Base-by-base conservation (phyloP, 2,113 vertebrate species). In the Sula dactylatra region DNA sequence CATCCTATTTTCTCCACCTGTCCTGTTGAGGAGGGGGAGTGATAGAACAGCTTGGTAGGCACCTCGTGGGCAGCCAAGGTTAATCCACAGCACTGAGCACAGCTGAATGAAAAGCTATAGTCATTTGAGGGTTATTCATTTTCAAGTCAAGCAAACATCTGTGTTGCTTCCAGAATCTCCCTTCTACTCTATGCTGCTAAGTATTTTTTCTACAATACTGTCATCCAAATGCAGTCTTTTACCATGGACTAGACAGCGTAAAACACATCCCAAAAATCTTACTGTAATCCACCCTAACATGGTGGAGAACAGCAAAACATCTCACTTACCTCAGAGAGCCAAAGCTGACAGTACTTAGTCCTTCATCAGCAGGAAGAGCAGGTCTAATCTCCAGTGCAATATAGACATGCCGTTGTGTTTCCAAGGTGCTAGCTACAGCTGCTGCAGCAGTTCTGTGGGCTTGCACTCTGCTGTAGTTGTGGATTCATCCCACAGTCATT, bases 21-120 rank as follows among this genome's bases (percentile, higher is more conserved):
- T 31, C n/a, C 17, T 62, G 8, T 62, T 1, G 1, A 67, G 45
- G 11, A 83, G 1, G 3, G 14, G 7, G 10, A 47, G 17, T 5
- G 19, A 62, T 0, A 80, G 11, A 65, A 36, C 6, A 52, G 22
- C 34, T 32, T 29, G 34, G 31, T 13, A 34, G 31, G 61, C 24
- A 82, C 14, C 61, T 45, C 4, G 4, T 24, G 16, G 70, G 36
- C 59, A 90, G 21, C 24, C 50, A 65, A 50, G 14, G 32, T 32
- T 49, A 65, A 85, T 13, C 20, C 54, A 56, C 11, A 10, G 66
- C 50, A 34, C 22, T 6, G 22, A 83, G 20, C 31, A 52, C 22
- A 77, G 29, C 21, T n/a, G 17, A 95, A 69, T 9, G 3, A 86
- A 38, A 10, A 40, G 16, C 26, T 83, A 3, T 1, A 86, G 25